A percentile compares a stretch with the other conserved stretches of the same genome.
Evolutionary conservation across 1,140 invertebrate genomes (phyloP).

Genomic region (Formica exsecta): DNA sequence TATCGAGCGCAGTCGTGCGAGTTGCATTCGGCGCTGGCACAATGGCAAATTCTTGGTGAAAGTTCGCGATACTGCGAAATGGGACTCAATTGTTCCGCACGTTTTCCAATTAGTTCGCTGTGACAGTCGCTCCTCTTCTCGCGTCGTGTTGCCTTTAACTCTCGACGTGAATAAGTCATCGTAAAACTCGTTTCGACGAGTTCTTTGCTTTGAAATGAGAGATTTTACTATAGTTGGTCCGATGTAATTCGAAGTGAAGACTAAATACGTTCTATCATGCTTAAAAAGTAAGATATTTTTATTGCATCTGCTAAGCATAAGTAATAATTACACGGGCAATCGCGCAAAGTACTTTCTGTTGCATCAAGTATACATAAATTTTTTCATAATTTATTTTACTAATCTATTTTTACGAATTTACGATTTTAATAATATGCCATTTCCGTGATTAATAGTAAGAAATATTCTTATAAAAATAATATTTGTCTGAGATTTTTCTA

Average conservation of each 20-base stretch:
- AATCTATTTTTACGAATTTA: background rate
- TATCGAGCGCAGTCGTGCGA: slow-evolving; percentile 54
- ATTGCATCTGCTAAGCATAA: background rate
- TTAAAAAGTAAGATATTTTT: background rate
- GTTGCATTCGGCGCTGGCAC: slow-evolving; percentile 12
- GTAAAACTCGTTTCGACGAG: slow-evolving; percentile 38
- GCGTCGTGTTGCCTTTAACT: slow-evolving; percentile 42
- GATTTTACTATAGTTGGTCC: slow-evolving; percentile 25
- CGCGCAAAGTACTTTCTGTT: background rate
- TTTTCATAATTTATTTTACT: background rate
- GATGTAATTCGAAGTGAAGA: slow-evolving; percentile 22
- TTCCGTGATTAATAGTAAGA: background rate
- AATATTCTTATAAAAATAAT: background rate
- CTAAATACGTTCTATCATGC: background rate
- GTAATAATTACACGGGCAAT: background rate
- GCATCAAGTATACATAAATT: background rate
- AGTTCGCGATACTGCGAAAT: slow-evolving; percentile 37
- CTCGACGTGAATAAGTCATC: slow-evolving; percentile 48
- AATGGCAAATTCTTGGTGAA: slow-evolving; percentile 52
- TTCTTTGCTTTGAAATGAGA: slow-evolving; percentile 29
- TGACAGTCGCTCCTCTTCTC: background rate
- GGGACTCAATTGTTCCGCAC: slow-evolving; percentile 48
- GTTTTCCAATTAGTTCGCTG: slow-evolving; percentile 54
- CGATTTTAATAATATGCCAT: background rate
- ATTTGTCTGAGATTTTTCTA: background rate